Conservation (phyloP, 1,140 invertebrate species). For the Melitaea cinxia region DNA sequence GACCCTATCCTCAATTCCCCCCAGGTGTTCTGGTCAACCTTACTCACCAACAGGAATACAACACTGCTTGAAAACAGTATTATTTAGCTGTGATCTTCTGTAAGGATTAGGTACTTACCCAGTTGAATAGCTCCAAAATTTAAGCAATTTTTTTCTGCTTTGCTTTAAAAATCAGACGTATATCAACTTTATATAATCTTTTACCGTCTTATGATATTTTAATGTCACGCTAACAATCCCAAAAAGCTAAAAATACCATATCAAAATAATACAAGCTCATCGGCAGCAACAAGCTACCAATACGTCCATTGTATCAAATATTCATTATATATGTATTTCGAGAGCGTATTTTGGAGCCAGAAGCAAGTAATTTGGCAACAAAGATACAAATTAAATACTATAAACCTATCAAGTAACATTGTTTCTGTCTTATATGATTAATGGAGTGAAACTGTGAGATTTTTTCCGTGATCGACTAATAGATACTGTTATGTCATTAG, state of each 20-base stretch:
- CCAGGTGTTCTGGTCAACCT: too few species aligned
- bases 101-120: too few species aligned
- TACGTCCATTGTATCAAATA: constrained; percentile 66
- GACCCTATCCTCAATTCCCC: too few species aligned
- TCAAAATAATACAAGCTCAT: constrained; percentile 27
- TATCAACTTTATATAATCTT: too few species aligned
- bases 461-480: constrained; percentile 26
- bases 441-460: constrained; percentile 22
- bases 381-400: constrained; percentile 50
- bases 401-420: constrained; percentile 42
- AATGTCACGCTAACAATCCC: too few species aligned
- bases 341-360: constrained; percentile 47
- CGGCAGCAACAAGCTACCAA: constrained; percentile 48
- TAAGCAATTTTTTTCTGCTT: too few species aligned
- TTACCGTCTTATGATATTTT: too few species aligned
- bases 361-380: constrained; percentile 56
- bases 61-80: too few species aligned
- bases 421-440: constrained; percentile 39
- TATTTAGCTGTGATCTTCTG: too few species aligned
- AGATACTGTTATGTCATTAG: constrained; percentile 31
- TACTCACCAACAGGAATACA: too few species aligned
- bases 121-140: too few species aligned
- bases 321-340: constrained; percentile 69
- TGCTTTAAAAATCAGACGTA: too few species aligned
- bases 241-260: constrained; percentile 24